Conservation (phyloP, 2,888 invertebrate species). For the Calameuta filiformis region DNA sequence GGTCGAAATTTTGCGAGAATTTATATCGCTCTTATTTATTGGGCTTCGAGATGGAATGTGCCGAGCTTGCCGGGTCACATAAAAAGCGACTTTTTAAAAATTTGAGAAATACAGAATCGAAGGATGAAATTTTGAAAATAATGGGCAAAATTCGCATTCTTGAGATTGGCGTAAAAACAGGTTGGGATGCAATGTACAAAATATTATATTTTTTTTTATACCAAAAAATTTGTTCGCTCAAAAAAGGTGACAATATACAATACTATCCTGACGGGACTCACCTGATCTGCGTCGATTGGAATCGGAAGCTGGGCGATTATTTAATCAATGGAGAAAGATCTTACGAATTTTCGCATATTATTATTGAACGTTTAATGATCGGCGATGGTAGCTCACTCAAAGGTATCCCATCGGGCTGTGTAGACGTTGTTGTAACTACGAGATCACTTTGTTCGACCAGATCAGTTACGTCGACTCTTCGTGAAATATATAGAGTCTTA, state of each 20-base stretch:
- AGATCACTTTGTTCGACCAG: conserved; percentile 54
- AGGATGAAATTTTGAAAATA: conserved; percentile 46
- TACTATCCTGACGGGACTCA: conserved; percentile 54
- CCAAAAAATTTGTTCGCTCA: neutral
- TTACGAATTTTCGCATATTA: conserved; percentile 53
- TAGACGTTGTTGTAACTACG: conserved; percentile 55
- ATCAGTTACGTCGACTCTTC: conserved; percentile 45
- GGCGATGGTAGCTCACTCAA: conserved; percentile 54
- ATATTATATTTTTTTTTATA: neutral
- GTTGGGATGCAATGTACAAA: conserved; percentile 30
- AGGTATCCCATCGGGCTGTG: conserved; percentile 42
- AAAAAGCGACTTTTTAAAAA: conserved; percentile 47
- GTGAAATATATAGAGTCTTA: conserved; percentile 54
- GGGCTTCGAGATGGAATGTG: conserved; percentile 55
- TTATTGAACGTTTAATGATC: conserved; percentile 49
- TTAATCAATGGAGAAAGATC: conserved; percentile 44
- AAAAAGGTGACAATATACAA: conserved; percentile 54
- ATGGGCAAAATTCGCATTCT: conserved; percentile 49
- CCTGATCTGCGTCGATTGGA: conserved; percentile 56
- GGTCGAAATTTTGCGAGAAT: conserved; percentile 40
- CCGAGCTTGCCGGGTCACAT: conserved; percentile 40
- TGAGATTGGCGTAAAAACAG: conserved; percentile 61
- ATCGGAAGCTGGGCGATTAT: conserved; percentile 50
- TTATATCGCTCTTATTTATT: conserved; percentile 49
- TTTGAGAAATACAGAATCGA: conserved; percentile 41